Evolutionary conservation across 2,797 vertebrate genomes (phyloP).

Genomic region (Periparus ater): DNA sequence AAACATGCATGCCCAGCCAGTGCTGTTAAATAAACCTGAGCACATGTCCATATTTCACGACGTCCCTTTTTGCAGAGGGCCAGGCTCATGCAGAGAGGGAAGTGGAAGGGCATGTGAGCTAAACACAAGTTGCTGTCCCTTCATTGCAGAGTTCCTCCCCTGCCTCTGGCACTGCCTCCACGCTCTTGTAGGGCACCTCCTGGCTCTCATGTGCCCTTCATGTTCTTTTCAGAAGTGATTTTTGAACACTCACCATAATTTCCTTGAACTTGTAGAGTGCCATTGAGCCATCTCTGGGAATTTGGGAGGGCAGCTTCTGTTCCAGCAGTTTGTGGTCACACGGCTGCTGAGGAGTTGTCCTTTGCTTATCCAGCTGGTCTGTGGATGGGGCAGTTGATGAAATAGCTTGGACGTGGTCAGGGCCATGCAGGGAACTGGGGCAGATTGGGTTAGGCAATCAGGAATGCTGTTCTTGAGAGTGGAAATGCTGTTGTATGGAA

Average conservation of each 20-base stretch:
- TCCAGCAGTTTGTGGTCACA: not conserved
- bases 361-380: not conserved
- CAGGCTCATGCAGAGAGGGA: not conserved
- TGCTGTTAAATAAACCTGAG: not conserved
- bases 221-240: not conserved
- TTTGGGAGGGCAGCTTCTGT: not conserved
- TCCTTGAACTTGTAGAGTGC: not conserved
- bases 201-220: fast-evolving
- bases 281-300: not conserved
- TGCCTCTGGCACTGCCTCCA: not conserved
- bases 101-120: not conserved
- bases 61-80: not conserved
- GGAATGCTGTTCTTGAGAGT: not conserved
- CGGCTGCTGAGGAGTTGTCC: not conserved
- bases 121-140: not conserved
- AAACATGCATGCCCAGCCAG: not conserved
- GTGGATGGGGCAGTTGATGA: not conserved
- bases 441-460: not conserved
- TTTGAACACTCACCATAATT: not conserved
- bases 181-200: not conserved
- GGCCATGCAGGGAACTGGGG: not conserved
- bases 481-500: not conserved
- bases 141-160: not conserved
- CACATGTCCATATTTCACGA: not conserved
- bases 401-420: not conserved